A percentile compares a stretch with the other conserved stretches of the same genome.
Evolutionary conservation across 1,140 invertebrate genomes (phyloP).

Genomic region (Saccostrea glomerata): DNA sequence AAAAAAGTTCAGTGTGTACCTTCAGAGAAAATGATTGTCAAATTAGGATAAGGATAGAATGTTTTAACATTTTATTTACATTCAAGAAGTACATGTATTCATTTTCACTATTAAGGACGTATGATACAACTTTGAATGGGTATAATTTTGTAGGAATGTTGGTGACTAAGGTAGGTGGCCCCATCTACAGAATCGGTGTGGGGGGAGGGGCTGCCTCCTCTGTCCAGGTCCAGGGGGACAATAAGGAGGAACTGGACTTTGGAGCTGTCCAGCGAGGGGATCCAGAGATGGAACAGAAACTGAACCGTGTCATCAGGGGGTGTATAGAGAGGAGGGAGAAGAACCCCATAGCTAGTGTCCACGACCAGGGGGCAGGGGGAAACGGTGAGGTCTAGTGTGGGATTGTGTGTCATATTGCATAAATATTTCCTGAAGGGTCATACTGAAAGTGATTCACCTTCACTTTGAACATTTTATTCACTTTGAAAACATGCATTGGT

Average conservation of each 20-base stretch:
- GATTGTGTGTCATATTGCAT: background rate
- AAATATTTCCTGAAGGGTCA: too few relatives aligned
- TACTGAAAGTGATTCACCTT: too few relatives aligned
- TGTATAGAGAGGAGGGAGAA: constrained; percentile 89
- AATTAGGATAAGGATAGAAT: too few relatives aligned
- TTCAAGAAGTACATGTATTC: too few relatives aligned
- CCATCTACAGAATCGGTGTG: constrained; percentile 96
- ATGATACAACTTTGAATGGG: background rate
- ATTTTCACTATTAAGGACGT: too few relatives aligned
- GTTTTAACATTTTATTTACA: too few relatives aligned
- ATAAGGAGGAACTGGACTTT: constrained; percentile 92
- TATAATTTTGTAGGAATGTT: constrained; percentile 71
- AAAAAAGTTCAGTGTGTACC: too few relatives aligned
- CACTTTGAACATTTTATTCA: too few relatives aligned
- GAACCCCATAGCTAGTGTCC: constrained; percentile 96
- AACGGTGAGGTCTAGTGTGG: constrained; percentile 85
- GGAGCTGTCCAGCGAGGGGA: constrained; percentile 98
- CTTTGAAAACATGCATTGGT: too few relatives aligned
- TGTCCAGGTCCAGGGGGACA: constrained; percentile 93
- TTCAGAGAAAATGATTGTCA: too few relatives aligned
- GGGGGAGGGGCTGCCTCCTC: constrained; percentile 98
- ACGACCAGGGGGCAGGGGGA: constrained; percentile 97
- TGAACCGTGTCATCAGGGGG: constrained; percentile 94
- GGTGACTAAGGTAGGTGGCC: constrained; percentile 96
- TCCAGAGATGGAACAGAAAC: constrained; percentile 98